Conservation (phyloP, 2,113 vertebrate genomes). For the Microtus richardsoni region DNA sequence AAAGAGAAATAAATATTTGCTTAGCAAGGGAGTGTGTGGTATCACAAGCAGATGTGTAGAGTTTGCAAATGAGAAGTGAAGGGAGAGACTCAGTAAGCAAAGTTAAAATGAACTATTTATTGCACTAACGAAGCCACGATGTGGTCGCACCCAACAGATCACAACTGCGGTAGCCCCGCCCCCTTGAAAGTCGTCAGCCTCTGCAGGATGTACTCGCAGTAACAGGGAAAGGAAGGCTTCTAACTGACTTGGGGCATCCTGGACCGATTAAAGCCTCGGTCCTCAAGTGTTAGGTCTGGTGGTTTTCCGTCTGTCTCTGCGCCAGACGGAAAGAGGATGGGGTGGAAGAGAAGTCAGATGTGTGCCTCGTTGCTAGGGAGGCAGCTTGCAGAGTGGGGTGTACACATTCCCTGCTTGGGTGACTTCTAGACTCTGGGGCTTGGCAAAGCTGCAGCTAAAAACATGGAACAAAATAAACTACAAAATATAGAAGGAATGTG, state of each 20-base stretch:
- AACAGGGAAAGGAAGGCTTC: background rate
- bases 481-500: slow-evolving; percentile 74
- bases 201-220: background rate
- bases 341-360: slow-evolving; percentile 5
- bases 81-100: slow-evolving; percentile 48
- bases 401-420: slow-evolving; percentile 10
- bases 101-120: slow-evolving; percentile 78
- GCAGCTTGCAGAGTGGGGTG: background rate
- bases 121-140: slow-evolving; percentile 53
- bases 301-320: background rate
- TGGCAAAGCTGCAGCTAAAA: slow-evolving; percentile 74
- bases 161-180: background rate
- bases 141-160: slow-evolving; percentile 57
- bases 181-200: slow-evolving; percentile 24
- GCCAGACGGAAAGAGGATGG: background rate
- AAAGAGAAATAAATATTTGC: slow-evolving; percentile 64
- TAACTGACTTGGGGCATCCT: background rate
- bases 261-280: background rate
- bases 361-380: background rate
- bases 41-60: slow-evolving; percentile 69
- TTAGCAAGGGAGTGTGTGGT: slow-evolving; percentile 59
- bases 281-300: background rate
- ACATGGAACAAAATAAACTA: slow-evolving; percentile 77
- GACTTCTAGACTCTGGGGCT: slow-evolving; percentile 53
- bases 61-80: slow-evolving; percentile 67